A percentile compares a stretch with the other conserved stretches of the same genome.
Conservation (phyloP, 2,888 invertebrate species). For the Microchrysa polita region DNA sequence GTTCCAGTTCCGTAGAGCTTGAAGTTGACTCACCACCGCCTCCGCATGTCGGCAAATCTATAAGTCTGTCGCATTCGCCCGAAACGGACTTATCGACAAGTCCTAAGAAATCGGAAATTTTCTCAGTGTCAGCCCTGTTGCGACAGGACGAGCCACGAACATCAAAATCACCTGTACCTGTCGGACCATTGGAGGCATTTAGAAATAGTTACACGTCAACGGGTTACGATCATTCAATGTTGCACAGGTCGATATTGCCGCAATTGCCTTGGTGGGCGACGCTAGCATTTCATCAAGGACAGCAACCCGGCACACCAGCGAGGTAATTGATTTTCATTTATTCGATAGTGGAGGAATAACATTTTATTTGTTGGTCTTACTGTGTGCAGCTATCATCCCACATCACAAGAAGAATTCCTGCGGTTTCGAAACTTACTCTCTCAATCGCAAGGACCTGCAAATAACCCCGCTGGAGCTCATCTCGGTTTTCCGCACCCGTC, state of each 20-base stretch:
- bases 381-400: slow-evolving; percentile 69
- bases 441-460: slow-evolving; percentile 59
- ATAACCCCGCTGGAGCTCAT: slow-evolving; percentile 58
- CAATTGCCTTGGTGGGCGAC: slow-evolving; percentile 64
- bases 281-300: slow-evolving; percentile 64
- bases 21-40: slow-evolving; percentile 81
- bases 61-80: slow-evolving; percentile 57
- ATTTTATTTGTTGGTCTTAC: background rate
- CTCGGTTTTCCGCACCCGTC: slow-evolving; percentile 66
- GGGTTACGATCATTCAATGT: slow-evolving; percentile 58
- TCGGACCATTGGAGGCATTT: slow-evolving; percentile 67
- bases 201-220: slow-evolving; percentile 60
- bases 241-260: slow-evolving; percentile 62
- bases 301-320: slow-evolving; percentile 59
- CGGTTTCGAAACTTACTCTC: slow-evolving; percentile 70
- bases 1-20: slow-evolving; percentile 75
- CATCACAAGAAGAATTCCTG: slow-evolving; percentile 70
- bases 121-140: slow-evolving; percentile 83
- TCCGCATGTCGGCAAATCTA: slow-evolving; percentile 58
- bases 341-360: background rate
- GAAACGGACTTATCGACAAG: slow-evolving; percentile 61
- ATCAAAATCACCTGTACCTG: slow-evolving; percentile 63
- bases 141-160: slow-evolving; percentile 80
- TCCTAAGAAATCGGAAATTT: slow-evolving; percentile 80
- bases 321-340: slow-evolving; percentile 55